phyloP scores from a whole-genome alignment of 2,113 vertebrate genomes.

The Dasypus novemcinctus region DNA sequence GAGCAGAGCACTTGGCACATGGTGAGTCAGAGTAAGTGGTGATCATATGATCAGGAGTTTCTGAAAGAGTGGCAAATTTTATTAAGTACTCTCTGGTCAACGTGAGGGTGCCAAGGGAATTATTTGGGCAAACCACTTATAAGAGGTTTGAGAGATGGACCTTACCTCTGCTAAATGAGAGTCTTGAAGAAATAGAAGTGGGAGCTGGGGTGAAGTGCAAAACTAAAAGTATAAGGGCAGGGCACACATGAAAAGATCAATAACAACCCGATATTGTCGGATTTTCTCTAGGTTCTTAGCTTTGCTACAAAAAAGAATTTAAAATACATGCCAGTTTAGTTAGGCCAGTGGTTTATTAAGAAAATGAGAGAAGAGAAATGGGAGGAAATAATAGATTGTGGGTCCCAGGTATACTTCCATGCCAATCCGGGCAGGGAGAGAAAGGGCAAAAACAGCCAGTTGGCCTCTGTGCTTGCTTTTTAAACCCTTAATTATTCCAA shows the following conservation, averaged over 20 bases:
- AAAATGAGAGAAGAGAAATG: too few relatives aligned
- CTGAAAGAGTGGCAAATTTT: accelerated
- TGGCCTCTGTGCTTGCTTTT: too few relatives aligned
- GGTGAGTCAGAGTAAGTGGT: background rate
- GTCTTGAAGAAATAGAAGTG: background rate
- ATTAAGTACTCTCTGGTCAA: background rate
- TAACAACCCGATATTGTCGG: background rate
- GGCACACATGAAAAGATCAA: background rate
- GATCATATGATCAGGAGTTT: background rate
- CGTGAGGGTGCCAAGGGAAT: background rate
- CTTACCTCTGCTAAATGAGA: background rate
- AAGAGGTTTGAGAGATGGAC: background rate
- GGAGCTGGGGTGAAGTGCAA: background rate
- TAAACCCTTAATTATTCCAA: too few relatives aligned
- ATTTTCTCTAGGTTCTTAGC: too few relatives aligned
- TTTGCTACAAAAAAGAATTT: too few relatives aligned
- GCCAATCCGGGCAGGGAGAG: too few relatives aligned
- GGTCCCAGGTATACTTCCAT: too few relatives aligned
- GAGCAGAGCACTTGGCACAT: too few relatives aligned
- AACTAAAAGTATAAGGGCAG: background rate
- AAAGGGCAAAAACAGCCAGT: too few relatives aligned
- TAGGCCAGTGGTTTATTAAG: too few relatives aligned
- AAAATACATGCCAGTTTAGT: too few relatives aligned
- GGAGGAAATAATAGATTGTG: too few relatives aligned
- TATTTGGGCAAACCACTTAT: background rate